Evolutionary conservation across 2,888 invertebrate species (phyloP), one percentile per base, ranked within the genome.

Genomic region (Scaptomyza flava): DNA sequence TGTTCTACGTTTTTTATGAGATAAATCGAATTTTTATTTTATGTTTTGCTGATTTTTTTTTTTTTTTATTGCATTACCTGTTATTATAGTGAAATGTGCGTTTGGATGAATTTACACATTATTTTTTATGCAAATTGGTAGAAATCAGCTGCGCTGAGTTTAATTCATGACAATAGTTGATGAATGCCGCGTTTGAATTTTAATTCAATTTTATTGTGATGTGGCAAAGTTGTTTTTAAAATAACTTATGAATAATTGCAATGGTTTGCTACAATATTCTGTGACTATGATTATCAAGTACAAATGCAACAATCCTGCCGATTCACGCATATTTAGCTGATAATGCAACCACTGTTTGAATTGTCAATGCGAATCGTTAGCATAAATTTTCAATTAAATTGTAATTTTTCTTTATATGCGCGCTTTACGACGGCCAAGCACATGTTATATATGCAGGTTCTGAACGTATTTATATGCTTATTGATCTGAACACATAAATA

Each of bases 161-260:
- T 11, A 34, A 34, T 27, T 23, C 57, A 64, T 50, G 36, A 41
- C 17, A 17, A 68, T 51, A 54, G 58, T 54, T 69, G 45, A 41
- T 50, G 30, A 17, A 7, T 51, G 61, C 47, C 11, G 17, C 14
- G 65, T 65, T 77, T 47, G 67, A 58, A 58, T 65, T 58, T 20
- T 34, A 17, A 17, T 17, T 17, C 17, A 45, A 58, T 47, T n/a
- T 14, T 33, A 4, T 11, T 11, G 33, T 9, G 14, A 33, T 42
- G 58, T 60, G 41, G 12, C 36, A 14, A 72, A 59, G 41, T 47
- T 65, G 48, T 38, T 51, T 38, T 51, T 27, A 33, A 46, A 51
- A 72, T 72, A 34, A 45, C 48, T 73, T 33, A 33, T 51, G 41
- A 46, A 64, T 54, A 38, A 8, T 60, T 54, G 42, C 17, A 17